Evolutionary conservation across 2,888 invertebrate genomes (phyloP), one percentile per base, ranked within the genome.

Genomic region (Atherix ibis): DNA sequence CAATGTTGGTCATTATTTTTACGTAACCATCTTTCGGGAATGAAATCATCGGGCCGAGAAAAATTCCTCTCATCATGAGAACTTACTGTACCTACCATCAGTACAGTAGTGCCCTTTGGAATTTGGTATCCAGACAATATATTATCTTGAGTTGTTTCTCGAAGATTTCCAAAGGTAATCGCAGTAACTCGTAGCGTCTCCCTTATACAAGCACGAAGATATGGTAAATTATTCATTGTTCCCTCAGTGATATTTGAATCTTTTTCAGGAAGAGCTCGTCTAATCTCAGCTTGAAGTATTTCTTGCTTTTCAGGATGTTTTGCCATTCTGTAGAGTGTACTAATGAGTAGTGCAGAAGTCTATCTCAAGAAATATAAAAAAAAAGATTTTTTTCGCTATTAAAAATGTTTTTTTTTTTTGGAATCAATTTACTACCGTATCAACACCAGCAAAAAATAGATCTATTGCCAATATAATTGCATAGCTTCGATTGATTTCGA

Each of bases 11-110:
- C 4, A 5, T 6, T 10, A 26, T 8, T 26, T 22, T 19, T 34
- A 2, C 46, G 32, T 4, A 48, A 18, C 83, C 83, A 85, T 22
- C 84, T 58, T 51, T 82, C 81, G 0, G 84, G 83, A 15, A 73
- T 49, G 47, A 71, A 85, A 37, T 72, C 66, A 0, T 63, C 49
- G 1, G 76, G 60, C 4, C 66, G 59, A 1, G 70, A 65, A 44
- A 74, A 81, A 46, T 78, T 66, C 35, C 71, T 63, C 13, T 75
- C 73, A 50, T 66, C 63, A 45, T 70, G 59, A 31, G 74, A 70
- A 45, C 76, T 70, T 18, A 71, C 3, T 48, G 45, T 2, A 44
- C 38, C 5, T 37, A 37, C 1, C 25, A 32, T 24, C 8, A 19
- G 10, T 2, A 32, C 25, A 5, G 8, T 13, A 12, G 16, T 73